Evolutionary conservation across 1,140 invertebrate species (phyloP), one percentile per base, ranked within the genome.

Genomic region (Schlechtendalia chinensis): DNA sequence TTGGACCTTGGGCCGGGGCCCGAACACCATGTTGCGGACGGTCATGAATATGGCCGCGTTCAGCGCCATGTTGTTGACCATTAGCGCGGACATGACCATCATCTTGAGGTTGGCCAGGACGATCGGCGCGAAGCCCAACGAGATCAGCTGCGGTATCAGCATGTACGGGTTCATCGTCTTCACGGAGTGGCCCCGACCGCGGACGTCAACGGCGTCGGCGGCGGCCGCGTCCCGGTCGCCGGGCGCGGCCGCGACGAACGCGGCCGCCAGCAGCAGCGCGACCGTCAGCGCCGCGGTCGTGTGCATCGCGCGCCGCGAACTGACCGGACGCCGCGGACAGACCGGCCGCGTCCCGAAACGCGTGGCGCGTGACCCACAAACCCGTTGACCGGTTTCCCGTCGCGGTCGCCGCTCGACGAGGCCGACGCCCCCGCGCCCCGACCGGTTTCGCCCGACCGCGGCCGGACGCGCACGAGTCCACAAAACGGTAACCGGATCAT

Each of bases 31-130:
- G 72, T 84, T 83, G 59, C 83, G 82, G 24, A 84, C 24, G 32
- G 82, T 83, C 81, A 84, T 82, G 67, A 83, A 84, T 16, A 84
- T 80, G 12, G 84, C 83, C 6, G 82, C 81, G 19, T 75, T 81
- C 56, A 84, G 69, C n/a, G 84, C 84, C 83, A 84, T 83, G 67
- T 83, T 83, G 81, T 84, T 84, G 12, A 84, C 81, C 82, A 83
- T 84, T 17, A 84, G 19, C 6, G 84, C 84, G 14, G 84, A 82
- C 83, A 84, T 83, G 16, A 84, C 82, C 45, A 84, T 63, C 83
- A 84, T 84, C 69, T 84, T 84, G 24, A 84, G 81, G 22, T 83
- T 82, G 22, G 82, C 82, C 14, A 84, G 54, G 16, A 84, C 58
- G 53, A 84, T 82, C 0, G 84, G 84, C 5, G 84, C 82, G 53